phyloP scores from a whole-genome alignment of 2,888 invertebrate species.

The Cosmorhoe ocellata region DNA sequence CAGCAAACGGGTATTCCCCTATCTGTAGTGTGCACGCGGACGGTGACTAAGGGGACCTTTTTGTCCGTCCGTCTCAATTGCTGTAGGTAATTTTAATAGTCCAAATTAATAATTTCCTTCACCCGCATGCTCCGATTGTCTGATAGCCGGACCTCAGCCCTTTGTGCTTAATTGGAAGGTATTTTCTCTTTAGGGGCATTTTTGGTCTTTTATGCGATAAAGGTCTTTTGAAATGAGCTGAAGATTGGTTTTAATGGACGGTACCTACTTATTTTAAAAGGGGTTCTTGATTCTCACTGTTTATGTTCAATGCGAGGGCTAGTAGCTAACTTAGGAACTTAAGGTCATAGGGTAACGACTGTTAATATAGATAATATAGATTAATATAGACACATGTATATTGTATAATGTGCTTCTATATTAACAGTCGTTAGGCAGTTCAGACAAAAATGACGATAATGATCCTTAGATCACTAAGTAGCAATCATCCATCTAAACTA shows the following conservation, averaged over 20 bases:
- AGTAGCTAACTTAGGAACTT: too few species aligned
- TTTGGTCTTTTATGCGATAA: conserved; percentile 34
- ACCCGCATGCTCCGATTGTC: conserved; percentile 54
- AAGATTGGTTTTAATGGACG: conserved; percentile 23
- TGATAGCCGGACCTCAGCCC: conserved; percentile 45
- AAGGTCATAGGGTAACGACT: too few species aligned
- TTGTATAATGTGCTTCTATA: too few species aligned
- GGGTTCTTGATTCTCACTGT: too few species aligned
- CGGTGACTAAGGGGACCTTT: conserved; percentile 51
- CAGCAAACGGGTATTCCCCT: neutral
- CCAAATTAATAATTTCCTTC: conserved; percentile 69
- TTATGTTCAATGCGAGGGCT: too few species aligned
- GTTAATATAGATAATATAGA: too few species aligned
- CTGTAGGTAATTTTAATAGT: conserved; percentile 67
- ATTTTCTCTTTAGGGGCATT: conserved; percentile 53
- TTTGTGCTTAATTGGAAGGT: conserved; percentile 63
- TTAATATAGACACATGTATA: too few species aligned
- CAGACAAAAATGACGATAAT: too few species aligned
- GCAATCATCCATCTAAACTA: too few species aligned
- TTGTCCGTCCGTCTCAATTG: conserved; percentile 56
- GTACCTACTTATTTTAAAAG: too few species aligned
- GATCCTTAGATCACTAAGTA: too few species aligned
- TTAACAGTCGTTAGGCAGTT: too few species aligned
- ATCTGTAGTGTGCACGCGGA: conserved; percentile 22
- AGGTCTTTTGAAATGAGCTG: conserved; percentile 21